Conservation (phyloP, 2,888 invertebrate species). For the Metopia argyrocephala region DNA sequence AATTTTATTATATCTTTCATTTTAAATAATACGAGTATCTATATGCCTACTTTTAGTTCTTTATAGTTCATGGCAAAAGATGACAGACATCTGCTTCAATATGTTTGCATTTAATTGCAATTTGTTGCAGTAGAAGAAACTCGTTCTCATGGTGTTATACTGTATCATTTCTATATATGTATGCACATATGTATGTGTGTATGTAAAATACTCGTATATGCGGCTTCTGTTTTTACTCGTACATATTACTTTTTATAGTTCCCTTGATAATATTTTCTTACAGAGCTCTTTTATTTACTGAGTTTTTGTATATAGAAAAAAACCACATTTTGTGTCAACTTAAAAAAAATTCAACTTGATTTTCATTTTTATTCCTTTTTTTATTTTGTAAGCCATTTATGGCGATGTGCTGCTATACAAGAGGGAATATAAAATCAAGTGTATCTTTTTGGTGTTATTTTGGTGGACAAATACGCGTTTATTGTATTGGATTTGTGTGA, state of each 20-base stretch:
- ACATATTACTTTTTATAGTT: neutral
- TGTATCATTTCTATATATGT: neutral
- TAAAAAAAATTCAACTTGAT: too few species aligned
- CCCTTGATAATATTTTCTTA: constrained; percentile 17
- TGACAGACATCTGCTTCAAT: neutral
- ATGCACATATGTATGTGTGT: neutral
- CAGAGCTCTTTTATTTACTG: neutral
- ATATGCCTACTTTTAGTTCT: neutral
- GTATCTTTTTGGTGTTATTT: too few species aligned
- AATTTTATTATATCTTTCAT: neutral
- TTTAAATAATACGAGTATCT: too few species aligned
- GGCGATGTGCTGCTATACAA: too few species aligned
- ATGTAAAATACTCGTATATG: neutral
- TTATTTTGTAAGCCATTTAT: too few species aligned
- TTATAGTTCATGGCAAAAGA: neutral
- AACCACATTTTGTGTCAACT: too few species aligned
- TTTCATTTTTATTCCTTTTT: too few species aligned
- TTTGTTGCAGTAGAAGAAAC: constrained; percentile 25
- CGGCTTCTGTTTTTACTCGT: neutral
- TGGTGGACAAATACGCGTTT: too few species aligned
- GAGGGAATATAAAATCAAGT: too few species aligned
- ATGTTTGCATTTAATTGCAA: constrained; percentile 41
- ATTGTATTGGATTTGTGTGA: too few species aligned
- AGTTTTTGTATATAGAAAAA: too few species aligned
- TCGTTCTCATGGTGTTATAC: constrained; percentile 27